These are phyloP conservation scores for Panthera tigris DNA, from an alignment of 2,113 vertebrate species.

Conservation along the genomic window DNA sequence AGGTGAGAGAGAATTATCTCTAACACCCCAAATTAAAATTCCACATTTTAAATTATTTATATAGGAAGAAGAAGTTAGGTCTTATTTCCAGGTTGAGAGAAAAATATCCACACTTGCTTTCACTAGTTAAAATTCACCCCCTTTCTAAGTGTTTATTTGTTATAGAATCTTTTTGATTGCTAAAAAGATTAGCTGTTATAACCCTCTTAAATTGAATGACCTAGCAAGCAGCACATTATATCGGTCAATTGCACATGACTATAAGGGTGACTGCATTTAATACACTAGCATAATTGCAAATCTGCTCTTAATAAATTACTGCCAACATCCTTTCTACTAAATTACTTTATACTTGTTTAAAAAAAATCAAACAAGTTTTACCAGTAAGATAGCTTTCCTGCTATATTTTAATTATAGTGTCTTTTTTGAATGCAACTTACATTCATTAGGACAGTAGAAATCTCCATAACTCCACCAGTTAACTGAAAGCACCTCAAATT, in stretches of 20 bases:
- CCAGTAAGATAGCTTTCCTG: not conserved
- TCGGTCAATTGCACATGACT: slow-evolving; percentile 48
- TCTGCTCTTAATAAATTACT: slow-evolving; percentile 61
- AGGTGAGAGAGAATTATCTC: not conserved
- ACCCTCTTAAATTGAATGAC: slow-evolving; percentile 57
- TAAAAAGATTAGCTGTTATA: slow-evolving; percentile 51
- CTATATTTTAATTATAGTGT: not conserved
- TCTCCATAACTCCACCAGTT: not conserved
- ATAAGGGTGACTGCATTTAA: slow-evolving; percentile 64
- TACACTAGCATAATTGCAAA: slow-evolving; percentile 57
- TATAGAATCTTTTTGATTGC: not conserved
- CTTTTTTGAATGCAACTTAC: slow-evolving; percentile 21
- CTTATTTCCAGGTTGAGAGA: not conserved
- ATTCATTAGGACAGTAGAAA: not conserved
- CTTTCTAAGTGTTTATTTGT: slow-evolving; percentile 25
- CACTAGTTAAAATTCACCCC: not conserved
- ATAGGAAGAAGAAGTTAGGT: not conserved
- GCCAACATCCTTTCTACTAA: not conserved
- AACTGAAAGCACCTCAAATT: not conserved
- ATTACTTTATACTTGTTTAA: not conserved
- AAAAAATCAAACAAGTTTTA: not conserved
- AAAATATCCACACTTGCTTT: not conserved
- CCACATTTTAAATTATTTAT: not conserved
- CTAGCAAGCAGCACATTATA: slow-evolving; percentile 37
- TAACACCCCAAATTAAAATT: not conserved